Evolutionary conservation across 1,140 invertebrate species (phyloP).

Genomic region (Cylas formicarius): DNA sequence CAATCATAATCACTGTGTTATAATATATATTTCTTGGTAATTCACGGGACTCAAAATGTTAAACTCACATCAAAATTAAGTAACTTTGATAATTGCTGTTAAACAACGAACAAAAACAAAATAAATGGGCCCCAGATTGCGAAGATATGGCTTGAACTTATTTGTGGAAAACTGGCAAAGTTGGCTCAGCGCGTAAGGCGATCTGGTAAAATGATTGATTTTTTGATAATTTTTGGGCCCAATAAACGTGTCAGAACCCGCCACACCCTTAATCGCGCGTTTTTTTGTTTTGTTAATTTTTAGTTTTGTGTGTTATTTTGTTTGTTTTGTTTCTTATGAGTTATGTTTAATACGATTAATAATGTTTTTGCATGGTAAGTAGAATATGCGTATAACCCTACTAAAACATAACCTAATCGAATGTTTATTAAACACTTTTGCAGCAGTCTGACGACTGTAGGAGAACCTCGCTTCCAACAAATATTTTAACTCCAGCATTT

Average conservation of each 20-base stretch:
- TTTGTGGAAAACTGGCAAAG: too few relatives aligned
- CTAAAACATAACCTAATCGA: conserved; percentile 21
- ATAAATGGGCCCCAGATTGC: too few relatives aligned
- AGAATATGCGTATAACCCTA: conserved; percentile 25
- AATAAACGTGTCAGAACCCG: too few relatives aligned
- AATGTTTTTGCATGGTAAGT: conserved; percentile 38
- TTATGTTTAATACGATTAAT: conserved; percentile 15
- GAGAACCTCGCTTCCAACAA: conserved; percentile 21
- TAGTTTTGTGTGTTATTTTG: conserved; percentile 19
- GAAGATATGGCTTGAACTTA: too few relatives aligned
- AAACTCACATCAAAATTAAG: too few relatives aligned
- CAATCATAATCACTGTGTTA: too few relatives aligned
- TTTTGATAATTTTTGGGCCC: background rate
- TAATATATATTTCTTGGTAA: too few relatives aligned
- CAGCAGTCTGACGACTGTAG: conserved; percentile 19
- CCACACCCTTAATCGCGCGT: too few relatives aligned
- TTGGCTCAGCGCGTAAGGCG: too few relatives aligned
- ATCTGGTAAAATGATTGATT: conserved; percentile 8
- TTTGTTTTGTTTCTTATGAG: conserved; percentile 23
- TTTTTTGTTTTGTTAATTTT: conserved; percentile 15
- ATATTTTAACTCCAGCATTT: conserved; percentile 4
- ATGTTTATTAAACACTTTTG: conserved; percentile 19
- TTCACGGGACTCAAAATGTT: too few relatives aligned
- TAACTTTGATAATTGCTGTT: too few relatives aligned
- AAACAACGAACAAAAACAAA: too few relatives aligned